Evolutionary conservation across 2,888 invertebrate genomes (phyloP).

Genomic region (Leptarthrus brevirostris): DNA sequence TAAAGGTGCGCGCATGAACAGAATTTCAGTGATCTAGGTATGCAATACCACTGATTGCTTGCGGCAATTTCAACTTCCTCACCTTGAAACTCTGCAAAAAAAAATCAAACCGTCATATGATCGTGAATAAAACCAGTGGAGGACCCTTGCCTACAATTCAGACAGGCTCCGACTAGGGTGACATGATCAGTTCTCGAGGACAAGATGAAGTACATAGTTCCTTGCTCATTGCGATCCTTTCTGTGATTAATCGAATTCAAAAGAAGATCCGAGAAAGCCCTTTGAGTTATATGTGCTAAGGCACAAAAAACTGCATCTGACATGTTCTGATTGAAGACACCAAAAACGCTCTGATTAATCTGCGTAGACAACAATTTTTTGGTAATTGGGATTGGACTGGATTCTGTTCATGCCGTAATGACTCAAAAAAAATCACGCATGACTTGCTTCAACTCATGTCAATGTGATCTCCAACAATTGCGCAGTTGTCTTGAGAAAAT

Average conservation of each 20-base stretch:
- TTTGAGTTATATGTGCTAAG: neutral
- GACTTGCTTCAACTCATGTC: neutral
- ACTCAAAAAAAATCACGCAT: slow-evolving; percentile 3
- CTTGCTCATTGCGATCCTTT: slow-evolving; percentile 14
- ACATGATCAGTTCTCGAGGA: slow-evolving; percentile 1
- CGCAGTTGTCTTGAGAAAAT: neutral
- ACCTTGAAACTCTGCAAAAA: slow-evolving; percentile 33
- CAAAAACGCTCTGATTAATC: slow-evolving; percentile 28
- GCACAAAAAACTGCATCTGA: neutral
- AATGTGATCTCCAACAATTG: neutral
- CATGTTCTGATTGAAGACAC: neutral
- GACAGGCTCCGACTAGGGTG: neutral
- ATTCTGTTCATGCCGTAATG: neutral
- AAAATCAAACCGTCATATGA: slow-evolving; percentile 5
- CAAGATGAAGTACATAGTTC: slow-evolving; percentile 3
- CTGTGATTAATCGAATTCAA: slow-evolving; percentile 43
- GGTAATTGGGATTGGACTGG: slow-evolving; percentile 16
- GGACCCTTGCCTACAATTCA: neutral
- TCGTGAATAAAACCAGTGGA: neutral
- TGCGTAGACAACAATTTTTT: neutral
- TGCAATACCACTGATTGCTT: slow-evolving; percentile 9
- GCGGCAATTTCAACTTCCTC: slow-evolving; percentile 35
- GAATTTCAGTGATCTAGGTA: neutral
- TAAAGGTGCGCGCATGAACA: slow-evolving; percentile 25
- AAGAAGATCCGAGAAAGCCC: neutral